Conservation (phyloP, 1,140 invertebrate species). For the Portunus trituberculatus region DNA sequence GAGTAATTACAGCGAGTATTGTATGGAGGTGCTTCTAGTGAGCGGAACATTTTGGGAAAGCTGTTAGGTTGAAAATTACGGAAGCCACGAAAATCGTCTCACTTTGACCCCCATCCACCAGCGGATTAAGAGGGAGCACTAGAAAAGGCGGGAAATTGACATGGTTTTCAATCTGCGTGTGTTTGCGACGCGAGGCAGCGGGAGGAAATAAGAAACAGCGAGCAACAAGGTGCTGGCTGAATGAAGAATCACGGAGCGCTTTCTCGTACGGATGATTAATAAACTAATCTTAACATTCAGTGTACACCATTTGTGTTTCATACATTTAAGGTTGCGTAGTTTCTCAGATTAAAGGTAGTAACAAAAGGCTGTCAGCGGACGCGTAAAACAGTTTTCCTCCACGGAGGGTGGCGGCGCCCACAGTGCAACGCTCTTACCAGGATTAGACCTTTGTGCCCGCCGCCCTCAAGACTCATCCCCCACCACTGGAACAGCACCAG, state of each 20-base stretch:
- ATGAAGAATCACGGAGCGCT: no score
- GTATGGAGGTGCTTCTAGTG: not conserved
- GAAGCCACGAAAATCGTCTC: conserved; percentile 72
- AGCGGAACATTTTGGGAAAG: conserved; percentile 56
- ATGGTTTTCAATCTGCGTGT: conserved; percentile 62
- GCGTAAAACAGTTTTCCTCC: conserved; percentile 67
- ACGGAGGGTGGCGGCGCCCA: conserved; percentile 34
- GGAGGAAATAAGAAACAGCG: not conserved
- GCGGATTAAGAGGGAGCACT: conserved; percentile 56
- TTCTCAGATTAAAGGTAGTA: conserved; percentile 64
- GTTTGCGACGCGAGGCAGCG: conserved; percentile 37
- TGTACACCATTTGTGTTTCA: not conserved
- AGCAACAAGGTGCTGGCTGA: no score
- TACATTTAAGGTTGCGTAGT: conserved; percentile 14
- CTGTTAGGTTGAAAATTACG: conserved; percentile 63
- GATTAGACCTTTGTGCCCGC: conserved; percentile 59
- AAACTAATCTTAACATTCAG: no score
- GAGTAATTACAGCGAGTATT: not conserved
- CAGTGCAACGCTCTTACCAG: conserved; percentile 59
- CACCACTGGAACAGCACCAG: not conserved
- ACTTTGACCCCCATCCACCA: conserved; percentile 43
- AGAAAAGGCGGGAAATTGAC: conserved; percentile 66
- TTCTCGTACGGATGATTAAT: no score
- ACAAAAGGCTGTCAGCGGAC: conserved; percentile 57
- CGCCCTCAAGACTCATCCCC: not conserved